Evolutionary conservation across 2,113 vertebrate genomes (phyloP), one percentile per base, ranked within the genome.

Genomic region (Daphoenositta chrysoptera): DNA sequence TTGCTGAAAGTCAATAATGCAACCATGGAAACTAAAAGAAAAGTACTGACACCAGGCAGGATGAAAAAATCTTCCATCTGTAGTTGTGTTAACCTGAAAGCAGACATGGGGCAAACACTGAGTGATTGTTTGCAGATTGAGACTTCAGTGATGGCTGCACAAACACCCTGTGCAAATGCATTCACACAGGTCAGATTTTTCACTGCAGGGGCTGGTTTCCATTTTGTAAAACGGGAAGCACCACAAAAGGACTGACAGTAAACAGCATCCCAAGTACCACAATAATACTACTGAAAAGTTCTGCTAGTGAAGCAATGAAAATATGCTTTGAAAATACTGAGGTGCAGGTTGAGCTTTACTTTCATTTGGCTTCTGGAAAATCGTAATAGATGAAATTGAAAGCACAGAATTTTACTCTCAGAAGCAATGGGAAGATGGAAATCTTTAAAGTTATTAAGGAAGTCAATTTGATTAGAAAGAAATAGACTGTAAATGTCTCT

Each of bases 1-100:
- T 87, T 58, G 77, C 89, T 57, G 48, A 77, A 39, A 91, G 87
- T 88, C 94, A 94, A 90, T 93, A 85, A 95, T 45, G 89, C 94
- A 95, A 91, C 94, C 93, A 96, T 95, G 93, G 95, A 93, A 96
- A 96, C 89, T 30, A 73, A 51, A 93, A 91, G 83, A 87, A 37
- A 95, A 84, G 57, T 79, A 72, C 65, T 68, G 70, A 84, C 75
- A 95, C 65, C 27, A 47, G 54, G 56, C 82, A 85, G 73, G 70
- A 90, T 31, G 73, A 83, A 87, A 93, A 87, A 93, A 78, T 45
- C 48, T 83, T 87, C 92, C 64, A 68, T 95, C 75, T 91, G 58
- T 86, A 45, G 90, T 42, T 85, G 71, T 12, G 23, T 79, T 84
- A 96, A 89, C 91, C 82, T 90, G 72, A 91, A 87, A 88, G 76